These are phyloP conservation scores for Albula glossodonta DNA, from an alignment of 2,113 vertebrate species.

Conservation along the genomic window DNA sequence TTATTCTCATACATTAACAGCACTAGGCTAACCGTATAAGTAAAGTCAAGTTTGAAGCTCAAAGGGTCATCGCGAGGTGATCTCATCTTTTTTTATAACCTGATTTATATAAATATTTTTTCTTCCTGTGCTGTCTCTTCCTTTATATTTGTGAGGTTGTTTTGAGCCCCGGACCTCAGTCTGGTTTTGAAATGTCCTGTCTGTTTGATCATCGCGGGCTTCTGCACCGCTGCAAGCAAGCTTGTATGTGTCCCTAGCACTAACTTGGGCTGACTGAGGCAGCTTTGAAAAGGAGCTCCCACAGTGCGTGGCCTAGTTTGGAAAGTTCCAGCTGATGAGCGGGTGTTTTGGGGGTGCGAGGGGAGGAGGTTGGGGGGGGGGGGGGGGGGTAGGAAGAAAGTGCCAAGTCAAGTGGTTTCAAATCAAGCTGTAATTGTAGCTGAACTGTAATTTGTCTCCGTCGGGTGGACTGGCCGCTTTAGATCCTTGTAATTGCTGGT, in stretches of 20 bases:
- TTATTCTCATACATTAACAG: too few relatives aligned
- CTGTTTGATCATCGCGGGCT: too few relatives aligned
- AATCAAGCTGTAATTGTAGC: neutral
- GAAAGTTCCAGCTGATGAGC: neutral
- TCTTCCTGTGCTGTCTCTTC: neutral
- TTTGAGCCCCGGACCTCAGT: too few relatives aligned
- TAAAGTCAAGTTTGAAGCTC: too few relatives aligned
- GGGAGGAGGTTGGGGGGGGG: too few relatives aligned
- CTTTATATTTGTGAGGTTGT: too few relatives aligned
- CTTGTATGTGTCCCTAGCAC: neutral
- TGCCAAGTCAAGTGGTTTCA: neutral
- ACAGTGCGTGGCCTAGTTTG: constrained; percentile 50
- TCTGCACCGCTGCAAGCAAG: neutral
- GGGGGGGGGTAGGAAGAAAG: neutral
- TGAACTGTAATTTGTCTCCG: neutral
- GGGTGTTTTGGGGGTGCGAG: too few relatives aligned
- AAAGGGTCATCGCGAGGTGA: neutral
- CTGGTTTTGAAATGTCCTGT: too few relatives aligned
- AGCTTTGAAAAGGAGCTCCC: constrained; percentile 45
- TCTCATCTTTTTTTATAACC: neutral
- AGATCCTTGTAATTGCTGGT: neutral
- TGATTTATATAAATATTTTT: neutral
- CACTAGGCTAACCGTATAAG: too few relatives aligned
- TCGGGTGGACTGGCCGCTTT: neutral
- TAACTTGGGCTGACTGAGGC: constrained; percentile 27